A percentile compares a stretch with the other conserved stretches of the same genome.
Conservation (phyloP, 1,140 invertebrate species). For the Acarapis woodi region DNA sequence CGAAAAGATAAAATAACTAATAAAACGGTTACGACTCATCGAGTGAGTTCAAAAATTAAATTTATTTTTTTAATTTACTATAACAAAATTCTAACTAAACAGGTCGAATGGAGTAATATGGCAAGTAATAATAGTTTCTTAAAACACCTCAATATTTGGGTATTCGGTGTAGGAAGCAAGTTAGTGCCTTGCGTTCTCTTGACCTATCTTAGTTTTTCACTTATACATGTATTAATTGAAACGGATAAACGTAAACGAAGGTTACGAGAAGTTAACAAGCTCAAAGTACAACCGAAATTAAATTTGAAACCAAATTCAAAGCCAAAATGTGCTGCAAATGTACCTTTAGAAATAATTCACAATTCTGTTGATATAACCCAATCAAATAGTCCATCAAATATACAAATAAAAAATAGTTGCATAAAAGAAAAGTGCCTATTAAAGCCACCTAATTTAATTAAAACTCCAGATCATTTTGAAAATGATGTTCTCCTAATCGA, state of each 20-base stretch:
- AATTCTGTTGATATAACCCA: too few species aligned
- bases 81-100: conserved; percentile 16
- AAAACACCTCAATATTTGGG: conserved; percentile 46
- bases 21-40: background rate
- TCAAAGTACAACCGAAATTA: too few species aligned
- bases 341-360: too few species aligned
- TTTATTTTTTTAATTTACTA: background rate
- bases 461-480: too few species aligned
- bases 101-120: conserved; percentile 27
- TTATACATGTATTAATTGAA: conserved; percentile 19
- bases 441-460: too few species aligned
- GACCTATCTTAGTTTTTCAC: conserved; percentile 43
- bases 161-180: conserved; percentile 54
- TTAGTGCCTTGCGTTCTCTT: conserved; percentile 48
- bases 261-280: background rate
- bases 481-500: too few species aligned
- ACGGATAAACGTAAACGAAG: conserved; percentile 7
- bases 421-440: too few species aligned
- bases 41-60: conserved; percentile 6
- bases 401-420: too few species aligned
- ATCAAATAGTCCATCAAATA: too few species aligned
- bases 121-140: conserved; percentile 28
- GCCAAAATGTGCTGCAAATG: too few species aligned
- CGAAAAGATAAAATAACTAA: background rate
- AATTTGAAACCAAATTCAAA: too few species aligned